Conservation (phyloP, 1,140 invertebrate genomes). For the Bombus affinis region DNA sequence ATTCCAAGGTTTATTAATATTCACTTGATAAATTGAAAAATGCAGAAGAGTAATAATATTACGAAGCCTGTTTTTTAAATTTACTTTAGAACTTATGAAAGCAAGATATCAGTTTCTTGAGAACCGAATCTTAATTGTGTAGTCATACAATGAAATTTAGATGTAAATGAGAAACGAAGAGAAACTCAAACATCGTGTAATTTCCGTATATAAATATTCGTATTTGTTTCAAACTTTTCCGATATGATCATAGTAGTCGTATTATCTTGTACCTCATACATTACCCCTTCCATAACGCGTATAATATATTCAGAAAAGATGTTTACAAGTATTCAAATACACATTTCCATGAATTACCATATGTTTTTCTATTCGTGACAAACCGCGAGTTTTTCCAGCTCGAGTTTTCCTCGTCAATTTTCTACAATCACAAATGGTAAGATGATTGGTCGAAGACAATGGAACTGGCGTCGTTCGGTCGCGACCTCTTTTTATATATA, state of each 20-base stretch:
- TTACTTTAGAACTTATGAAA: not conserved
- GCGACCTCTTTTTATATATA: constrained; percentile 27
- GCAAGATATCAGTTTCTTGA: not conserved
- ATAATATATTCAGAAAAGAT: not conserved
- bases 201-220: not conserved
- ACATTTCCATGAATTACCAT: not conserved
- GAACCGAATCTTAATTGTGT: not conserved
- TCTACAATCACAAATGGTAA: constrained; percentile 61
- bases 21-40: too few species aligned
- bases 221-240: not conserved
- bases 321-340: not conserved
- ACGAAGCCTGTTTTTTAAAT: not conserved
- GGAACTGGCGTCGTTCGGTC: constrained; percentile 37
- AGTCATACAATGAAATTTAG: not conserved
- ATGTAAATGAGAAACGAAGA: too few species aligned
- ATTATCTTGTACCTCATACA: too few species aligned
- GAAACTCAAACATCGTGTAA: not conserved
- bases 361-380: not conserved
- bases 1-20: too few species aligned
- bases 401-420: constrained; percentile 74
- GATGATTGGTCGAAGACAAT: constrained; percentile 55
- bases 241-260: too few species aligned
- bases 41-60: too few species aligned
- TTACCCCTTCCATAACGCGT: not conserved
- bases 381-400: too few species aligned